phyloP scores from a whole-genome alignment of 2,113 vertebrate genomes.

The Aegotheles bennettii region DNA sequence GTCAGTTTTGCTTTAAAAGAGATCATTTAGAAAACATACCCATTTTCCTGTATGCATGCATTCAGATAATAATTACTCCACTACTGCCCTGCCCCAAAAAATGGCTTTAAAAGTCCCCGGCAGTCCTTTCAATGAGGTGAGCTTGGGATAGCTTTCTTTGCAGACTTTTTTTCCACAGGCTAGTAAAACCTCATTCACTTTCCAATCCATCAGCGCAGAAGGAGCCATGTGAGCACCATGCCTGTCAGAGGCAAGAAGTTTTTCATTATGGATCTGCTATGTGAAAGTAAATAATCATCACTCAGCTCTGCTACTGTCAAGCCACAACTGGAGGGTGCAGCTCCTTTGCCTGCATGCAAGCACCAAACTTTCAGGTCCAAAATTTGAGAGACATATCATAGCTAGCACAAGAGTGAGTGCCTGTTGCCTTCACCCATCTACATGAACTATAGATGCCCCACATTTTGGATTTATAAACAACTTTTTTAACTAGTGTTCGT shows the following conservation, averaged over 20 bases:
- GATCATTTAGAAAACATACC: constrained; percentile 43
- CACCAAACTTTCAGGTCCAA: not conserved
- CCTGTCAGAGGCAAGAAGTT: not conserved
- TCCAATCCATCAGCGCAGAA: not conserved
- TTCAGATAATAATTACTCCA: not conserved
- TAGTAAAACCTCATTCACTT: not conserved
- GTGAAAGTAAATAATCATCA: not conserved
- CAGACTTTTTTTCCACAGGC: not conserved
- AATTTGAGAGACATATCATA: not conserved
- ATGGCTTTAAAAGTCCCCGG: not conserved
- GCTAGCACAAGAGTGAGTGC: rapidly evolving
- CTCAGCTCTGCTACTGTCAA: not conserved
- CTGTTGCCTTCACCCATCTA: not conserved
- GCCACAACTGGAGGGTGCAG: rapidly evolving
- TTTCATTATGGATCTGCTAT: not conserved
- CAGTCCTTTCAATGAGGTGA: not conserved
- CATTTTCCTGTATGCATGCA: not conserved
- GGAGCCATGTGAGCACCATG: not conserved
- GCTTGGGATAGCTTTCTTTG: not conserved
- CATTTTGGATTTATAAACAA: not conserved
- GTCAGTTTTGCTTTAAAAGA: constrained; percentile 54
- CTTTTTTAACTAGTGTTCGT: not conserved
- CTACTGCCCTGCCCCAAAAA: not conserved
- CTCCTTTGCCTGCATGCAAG: not conserved
- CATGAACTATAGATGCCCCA: rapidly evolving